Conservation (phyloP, 1,140 invertebrate species). For the Idris sp. region DNA sequence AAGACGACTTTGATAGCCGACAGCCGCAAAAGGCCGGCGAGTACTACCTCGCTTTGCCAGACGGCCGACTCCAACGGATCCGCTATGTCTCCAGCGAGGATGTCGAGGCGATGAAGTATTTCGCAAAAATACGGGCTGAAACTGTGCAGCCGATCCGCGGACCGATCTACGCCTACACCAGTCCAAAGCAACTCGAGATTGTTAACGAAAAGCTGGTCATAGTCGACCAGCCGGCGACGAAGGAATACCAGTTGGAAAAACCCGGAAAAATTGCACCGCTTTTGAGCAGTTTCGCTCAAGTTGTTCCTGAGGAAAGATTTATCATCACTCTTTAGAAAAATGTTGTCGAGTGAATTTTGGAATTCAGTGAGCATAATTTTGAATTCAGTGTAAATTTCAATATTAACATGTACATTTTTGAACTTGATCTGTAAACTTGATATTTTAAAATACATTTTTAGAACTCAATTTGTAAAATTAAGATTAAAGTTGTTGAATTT, state of each 20-base stretch:
- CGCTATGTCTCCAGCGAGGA: slow-evolving; percentile 78
- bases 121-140: slow-evolving; percentile 78
- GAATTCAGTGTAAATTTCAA: no score
- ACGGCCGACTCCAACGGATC: slow-evolving; percentile 78
- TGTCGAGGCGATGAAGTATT: slow-evolving; percentile 79
- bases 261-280: slow-evolving; percentile 62
- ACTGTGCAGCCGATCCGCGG: slow-evolving; percentile 79
- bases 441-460: no score
- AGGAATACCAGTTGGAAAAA: slow-evolving; percentile 69
- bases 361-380: no score
- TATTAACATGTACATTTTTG: no score
- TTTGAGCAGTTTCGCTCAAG: slow-evolving; percentile 71
- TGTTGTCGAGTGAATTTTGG: no score
- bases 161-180: slow-evolving; percentile 79
- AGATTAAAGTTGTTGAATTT: no score
- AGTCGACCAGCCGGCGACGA: slow-evolving; percentile 67
- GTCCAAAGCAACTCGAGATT: slow-evolving; percentile 72
- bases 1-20: slow-evolving; percentile 66
- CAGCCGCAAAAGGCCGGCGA: slow-evolving; percentile 73
- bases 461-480: no score
- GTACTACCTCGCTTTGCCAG: slow-evolving; percentile 79
- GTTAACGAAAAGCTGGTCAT: slow-evolving; percentile 64
- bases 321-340: slow-evolving; percentile 69
- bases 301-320: slow-evolving; percentile 65
- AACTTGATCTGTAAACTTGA: no score